Evolutionary conservation across 2,113 vertebrate species (phyloP).

Genomic region (Alethe castanea): DNA sequence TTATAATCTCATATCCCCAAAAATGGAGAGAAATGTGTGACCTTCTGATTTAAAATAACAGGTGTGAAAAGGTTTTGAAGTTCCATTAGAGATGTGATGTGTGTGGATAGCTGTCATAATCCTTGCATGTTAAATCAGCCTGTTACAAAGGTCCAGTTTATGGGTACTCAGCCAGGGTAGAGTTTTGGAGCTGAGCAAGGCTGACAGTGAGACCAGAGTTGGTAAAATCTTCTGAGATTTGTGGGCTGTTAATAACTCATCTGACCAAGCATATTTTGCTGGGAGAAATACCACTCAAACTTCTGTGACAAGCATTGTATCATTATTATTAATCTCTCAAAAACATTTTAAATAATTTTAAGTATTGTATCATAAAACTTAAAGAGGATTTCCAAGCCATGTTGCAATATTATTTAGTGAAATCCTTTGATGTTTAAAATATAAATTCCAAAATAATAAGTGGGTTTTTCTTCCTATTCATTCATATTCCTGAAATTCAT

Average conservation of each 20-base stretch:
- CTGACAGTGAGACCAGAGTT: not conserved
- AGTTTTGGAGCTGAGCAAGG: not conserved
- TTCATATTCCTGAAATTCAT: not conserved
- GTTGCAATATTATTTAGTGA: not conserved
- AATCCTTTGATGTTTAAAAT: not conserved
- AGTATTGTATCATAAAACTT: not conserved
- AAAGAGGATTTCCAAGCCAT: not conserved
- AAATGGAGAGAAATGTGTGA: not conserved
- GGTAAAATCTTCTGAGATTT: not conserved
- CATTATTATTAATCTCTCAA: not conserved
- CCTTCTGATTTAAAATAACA: not conserved
- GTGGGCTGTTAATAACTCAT: not conserved
- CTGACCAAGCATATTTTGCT: not conserved
- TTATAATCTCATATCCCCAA: no score
- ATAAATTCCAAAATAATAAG: not conserved
- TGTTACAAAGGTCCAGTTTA: not conserved
- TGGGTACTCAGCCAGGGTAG: not conserved
- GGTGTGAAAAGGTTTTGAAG: not conserved
- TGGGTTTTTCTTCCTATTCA: not conserved
- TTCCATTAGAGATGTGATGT: fast-evolving
- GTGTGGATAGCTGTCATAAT: not conserved
- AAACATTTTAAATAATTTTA: not conserved
- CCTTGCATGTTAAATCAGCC: not conserved
- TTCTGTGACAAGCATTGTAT: not conserved
- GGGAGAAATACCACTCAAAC: not conserved